Evolutionary conservation across 2,888 invertebrate species (phyloP).

Genomic region (Pseudococcus viburni): DNA sequence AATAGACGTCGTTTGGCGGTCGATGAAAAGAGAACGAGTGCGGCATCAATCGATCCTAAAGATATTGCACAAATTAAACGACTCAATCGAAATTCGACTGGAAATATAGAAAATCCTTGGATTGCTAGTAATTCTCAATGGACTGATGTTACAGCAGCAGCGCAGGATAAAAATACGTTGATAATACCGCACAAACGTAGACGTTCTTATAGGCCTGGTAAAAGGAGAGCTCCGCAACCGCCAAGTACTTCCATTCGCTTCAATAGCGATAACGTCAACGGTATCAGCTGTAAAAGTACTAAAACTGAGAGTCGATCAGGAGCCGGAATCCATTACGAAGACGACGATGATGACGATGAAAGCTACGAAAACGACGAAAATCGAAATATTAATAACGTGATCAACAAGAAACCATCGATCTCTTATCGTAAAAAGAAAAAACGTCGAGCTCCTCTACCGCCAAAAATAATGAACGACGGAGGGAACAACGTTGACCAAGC

Average conservation of each 20-base stretch:
- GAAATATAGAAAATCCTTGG: slow-evolving; percentile 36
- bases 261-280: background rate
- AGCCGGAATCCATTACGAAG: background rate
- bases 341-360: background rate
- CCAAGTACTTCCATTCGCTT: slow-evolving; percentile 71
- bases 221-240: slow-evolving; percentile 82
- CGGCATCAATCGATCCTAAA: background rate
- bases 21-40: slow-evolving; percentile 28
- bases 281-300: background rate
- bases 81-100: slow-evolving; percentile 48
- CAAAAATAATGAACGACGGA: background rate
- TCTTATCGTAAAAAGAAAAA: slow-evolving; percentile 75
- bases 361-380: background rate
- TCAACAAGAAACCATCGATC: slow-evolving; percentile 73
- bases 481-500: slow-evolving; percentile 67
- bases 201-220: slow-evolving; percentile 81
- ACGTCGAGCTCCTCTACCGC: slow-evolving; percentile 61
- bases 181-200: slow-evolving; percentile 70
- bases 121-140: background rate
- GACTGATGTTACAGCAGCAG: background rate
- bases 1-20: background rate
- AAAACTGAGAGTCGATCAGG: background rate
- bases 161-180: background rate
- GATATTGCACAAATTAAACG: background rate
- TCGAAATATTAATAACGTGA: slow-evolving; percentile 63